Evolutionary conservation across 2,797 vertebrate species (phyloP).

Genomic region (Varecia variegata): DNA sequence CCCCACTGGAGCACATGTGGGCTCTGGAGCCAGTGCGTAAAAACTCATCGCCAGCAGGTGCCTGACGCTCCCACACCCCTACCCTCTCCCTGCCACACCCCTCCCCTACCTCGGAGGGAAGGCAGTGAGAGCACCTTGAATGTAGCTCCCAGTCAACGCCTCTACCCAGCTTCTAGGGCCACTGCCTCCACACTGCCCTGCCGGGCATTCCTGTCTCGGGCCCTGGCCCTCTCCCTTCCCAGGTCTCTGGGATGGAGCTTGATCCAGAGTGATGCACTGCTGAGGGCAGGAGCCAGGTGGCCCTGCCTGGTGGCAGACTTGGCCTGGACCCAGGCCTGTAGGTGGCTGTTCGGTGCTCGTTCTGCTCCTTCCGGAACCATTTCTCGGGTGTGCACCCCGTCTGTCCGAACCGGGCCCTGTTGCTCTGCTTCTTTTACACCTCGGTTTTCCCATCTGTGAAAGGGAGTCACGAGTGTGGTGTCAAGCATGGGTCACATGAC

Average conservation of each 20-base stretch:
- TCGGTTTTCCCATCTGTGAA: background rate
- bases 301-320: background rate
- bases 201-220: too few species aligned
- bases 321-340: background rate
- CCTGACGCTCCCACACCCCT: background rate
- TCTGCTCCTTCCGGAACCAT: background rate
- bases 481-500: rapidly evolving
- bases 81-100: too few species aligned
- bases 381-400: background rate
- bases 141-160: rapidly evolving
- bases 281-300: background rate
- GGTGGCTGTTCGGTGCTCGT: too few species aligned
- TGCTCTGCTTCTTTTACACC: background rate
- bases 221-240: rapidly evolving
- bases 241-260: too few species aligned
- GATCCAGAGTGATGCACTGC: background rate
- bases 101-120: background rate
- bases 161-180: background rate
- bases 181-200: rapidly evolving
- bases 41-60: background rate
- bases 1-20: background rate
- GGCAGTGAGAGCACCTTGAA: rapidly evolving
- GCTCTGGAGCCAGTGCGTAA: background rate
- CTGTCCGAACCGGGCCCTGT: background rate
- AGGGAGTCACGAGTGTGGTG: background rate